Evolutionary conservation across 2,888 invertebrate genomes (phyloP).

Genomic region (Drosophila suboccidentalis): DNA sequence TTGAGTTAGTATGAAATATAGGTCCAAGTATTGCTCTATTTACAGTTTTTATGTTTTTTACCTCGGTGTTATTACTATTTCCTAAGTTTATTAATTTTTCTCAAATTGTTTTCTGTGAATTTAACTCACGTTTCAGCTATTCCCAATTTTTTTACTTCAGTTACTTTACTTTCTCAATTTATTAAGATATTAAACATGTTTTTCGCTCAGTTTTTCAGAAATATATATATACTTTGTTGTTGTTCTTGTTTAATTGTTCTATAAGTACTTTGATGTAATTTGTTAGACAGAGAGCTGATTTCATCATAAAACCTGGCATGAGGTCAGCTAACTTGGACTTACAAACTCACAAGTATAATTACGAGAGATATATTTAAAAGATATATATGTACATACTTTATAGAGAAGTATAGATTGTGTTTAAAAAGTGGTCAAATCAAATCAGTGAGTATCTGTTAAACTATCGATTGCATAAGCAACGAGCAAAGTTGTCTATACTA

Average conservation of each 20-base stretch:
- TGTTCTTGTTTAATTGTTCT: constrained; percentile 17
- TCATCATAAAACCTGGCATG: constrained; percentile 56
- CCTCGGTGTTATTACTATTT: not conserved
- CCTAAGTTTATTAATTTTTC: not conserved
- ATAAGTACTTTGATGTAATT: constrained; percentile 23
- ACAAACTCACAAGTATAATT: not conserved
- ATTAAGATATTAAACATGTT: not conserved
- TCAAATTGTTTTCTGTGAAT: not conserved
- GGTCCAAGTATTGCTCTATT: not conserved
- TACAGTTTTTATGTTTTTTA: not conserved
- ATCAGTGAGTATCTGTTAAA: constrained; percentile 33
- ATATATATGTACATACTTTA: not conserved
- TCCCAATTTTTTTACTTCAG: not conserved
- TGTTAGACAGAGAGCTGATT: constrained; percentile 43
- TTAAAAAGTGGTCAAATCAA: not conserved
- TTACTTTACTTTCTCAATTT: not conserved
- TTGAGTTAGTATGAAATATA: not conserved
- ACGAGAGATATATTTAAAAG: not conserved
- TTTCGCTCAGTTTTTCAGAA: not conserved
- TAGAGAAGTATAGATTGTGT: not conserved
- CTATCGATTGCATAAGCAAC: constrained; percentile 58
- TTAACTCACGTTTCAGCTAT: not conserved
- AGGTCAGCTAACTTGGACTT: constrained; percentile 53
- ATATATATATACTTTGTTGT: constrained; percentile 7
- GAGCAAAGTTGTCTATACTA: not conserved